These are phyloP conservation scores for Lathamus discolor DNA, from an alignment of 2,113 vertebrate genomes.

Conservation along the genomic window DNA sequence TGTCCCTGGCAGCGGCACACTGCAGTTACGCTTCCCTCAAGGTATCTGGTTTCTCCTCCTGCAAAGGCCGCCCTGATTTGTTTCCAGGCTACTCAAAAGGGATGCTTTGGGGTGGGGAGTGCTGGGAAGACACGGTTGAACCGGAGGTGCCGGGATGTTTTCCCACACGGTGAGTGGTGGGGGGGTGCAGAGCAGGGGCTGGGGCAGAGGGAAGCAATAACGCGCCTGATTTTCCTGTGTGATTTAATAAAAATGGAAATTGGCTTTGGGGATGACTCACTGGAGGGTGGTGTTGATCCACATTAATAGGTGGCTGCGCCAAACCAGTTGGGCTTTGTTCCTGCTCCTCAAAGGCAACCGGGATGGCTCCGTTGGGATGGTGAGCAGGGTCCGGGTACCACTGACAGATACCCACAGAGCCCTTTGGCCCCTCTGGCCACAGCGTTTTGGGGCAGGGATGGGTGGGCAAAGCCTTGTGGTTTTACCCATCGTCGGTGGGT, in stretches of 20 bases:
- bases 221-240: slow-evolving; percentile 69
- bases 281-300: slow-evolving; percentile 45
- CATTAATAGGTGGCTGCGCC: slow-evolving; percentile 14
- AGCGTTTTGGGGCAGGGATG: rapidly evolving
- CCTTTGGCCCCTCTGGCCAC: rapidly evolving
- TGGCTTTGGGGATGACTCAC: slow-evolving; percentile 5
- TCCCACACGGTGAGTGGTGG: not conserved
- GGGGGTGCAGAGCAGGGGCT: not conserved
- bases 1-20: not conserved
- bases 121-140: slow-evolving; percentile 18
- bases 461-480: not conserved
- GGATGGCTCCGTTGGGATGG: not conserved
- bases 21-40: rapidly evolving
- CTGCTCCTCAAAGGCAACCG: not conserved
- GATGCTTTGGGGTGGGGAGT: not conserved
- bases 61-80: not conserved
- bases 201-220: slow-evolving; percentile 42
- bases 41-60: not conserved
- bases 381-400: not conserved
- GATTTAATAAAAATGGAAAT: slow-evolving; percentile 80
- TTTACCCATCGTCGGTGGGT: not conserved
- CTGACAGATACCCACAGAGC: not conserved
- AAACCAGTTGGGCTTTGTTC: slow-evolving; percentile 71
- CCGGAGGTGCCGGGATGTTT: slow-evolving; percentile 14
- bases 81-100: not conserved